Evolutionary conservation across 37 sponge, comb jelly and placozoan species (phyloP).

Genomic region (Aphrocallistes beatrix): DNA sequence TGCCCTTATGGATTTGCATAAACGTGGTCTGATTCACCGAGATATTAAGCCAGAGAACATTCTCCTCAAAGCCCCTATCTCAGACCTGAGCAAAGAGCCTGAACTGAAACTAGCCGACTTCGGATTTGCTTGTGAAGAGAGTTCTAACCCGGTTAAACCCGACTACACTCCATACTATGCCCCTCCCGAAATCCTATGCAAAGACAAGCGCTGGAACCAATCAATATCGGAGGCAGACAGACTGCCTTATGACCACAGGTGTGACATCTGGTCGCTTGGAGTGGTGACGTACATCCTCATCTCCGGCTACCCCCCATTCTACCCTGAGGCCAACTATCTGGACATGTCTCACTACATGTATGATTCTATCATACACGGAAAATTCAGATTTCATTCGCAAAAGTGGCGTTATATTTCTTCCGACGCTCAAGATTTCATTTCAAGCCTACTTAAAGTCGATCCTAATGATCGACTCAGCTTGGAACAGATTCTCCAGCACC

Average conservation of each 20-base stretch:
- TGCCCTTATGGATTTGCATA: not conserved
- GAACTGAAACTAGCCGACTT: not conserved
- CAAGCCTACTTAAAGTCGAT: conserved; percentile 35
- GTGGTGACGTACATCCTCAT: not conserved
- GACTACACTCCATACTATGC: conserved; percentile 13
- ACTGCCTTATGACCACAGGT: not conserved
- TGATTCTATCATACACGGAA: not conserved
- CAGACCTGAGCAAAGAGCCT: not conserved
- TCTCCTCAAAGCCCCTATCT: not conserved
- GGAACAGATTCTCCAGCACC: conserved; percentile 52
- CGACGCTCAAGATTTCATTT: conserved; percentile 50
- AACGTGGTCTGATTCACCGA: not conserved
- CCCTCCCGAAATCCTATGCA: not conserved
- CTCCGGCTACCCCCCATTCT: not conserved
- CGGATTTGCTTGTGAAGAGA: conserved; percentile 15
- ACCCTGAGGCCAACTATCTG: not conserved
- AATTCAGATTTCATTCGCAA: not conserved
- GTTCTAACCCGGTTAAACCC: conserved; percentile 8
- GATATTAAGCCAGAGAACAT: conserved; percentile 17
- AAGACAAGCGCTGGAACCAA: not conserved
- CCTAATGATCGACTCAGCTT: conserved; percentile 49
- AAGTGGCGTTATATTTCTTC: conserved; percentile 21
- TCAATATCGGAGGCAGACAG: not conserved
- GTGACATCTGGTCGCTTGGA: not conserved
- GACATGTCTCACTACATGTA: conserved; percentile 8